Base-by-base conservation (phyloP, 2,888 invertebrate species). In the Cephus pygmeus region DNA sequence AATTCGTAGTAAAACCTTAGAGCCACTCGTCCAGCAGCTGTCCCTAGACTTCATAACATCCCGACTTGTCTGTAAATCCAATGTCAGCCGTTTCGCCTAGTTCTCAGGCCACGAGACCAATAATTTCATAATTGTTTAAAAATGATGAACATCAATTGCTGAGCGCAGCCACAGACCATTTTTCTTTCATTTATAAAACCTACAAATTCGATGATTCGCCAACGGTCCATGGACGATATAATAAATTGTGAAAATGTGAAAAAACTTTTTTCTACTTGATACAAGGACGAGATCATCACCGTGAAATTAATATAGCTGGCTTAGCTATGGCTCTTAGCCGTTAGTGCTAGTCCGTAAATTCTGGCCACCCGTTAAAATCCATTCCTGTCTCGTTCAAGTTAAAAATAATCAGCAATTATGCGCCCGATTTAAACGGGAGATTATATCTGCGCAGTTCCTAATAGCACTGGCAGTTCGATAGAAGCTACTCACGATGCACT, bases 381-480 rank as follows among this genome's bases (percentile, higher is more conserved):
- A 69, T 69, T 34, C 36, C 36, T 31, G 73, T 33, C 76, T 73
- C 12, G 33, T 23, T 33, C 76, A 33, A 68, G n/a, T 15, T 75
- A 77, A 77, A 77, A 77, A 77, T 77, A 77, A 12, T 34, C 75
- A n/a, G 35, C 69, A 77, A 77, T 77, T 77, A 75, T 75, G 75
- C 68, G 77, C 75, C 77, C 77, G 77, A 77, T 77, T 77, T 77
- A 75, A 77, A 75, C 71, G 36, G 34, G 9, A 74, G 77, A 77
- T 74, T 75, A 77, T 75, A 77, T 77, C 75, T 77, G 56, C 69
- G 77, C 69, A 77, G 73, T 75, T 74, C 73, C 34, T 34, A 33
- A 75, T 40, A 77, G 74, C 34, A 69, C 73, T 35, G 69, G 74
- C 71, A 30, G 23, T 23, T 56, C 23, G 23, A 23, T 9, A 9